Base-by-base conservation (phyloP, 2,888 invertebrate species). In the Melipona bicolor region DNA sequence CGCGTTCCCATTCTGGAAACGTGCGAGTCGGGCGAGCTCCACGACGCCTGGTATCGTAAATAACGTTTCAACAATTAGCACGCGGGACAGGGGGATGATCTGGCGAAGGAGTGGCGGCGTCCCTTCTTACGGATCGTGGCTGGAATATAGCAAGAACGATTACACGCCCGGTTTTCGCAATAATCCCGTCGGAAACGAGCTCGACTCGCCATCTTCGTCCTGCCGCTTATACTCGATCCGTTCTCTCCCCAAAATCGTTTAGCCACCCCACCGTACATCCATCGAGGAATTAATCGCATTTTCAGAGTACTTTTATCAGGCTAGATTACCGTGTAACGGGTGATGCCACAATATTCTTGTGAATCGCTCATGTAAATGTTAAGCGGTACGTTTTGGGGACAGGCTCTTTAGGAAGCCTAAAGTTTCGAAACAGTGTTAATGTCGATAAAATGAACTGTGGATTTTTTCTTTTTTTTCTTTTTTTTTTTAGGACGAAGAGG, bases 51-150 rank as follows among this genome's bases (percentile, higher is more conserved):
- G 68, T 81, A 78, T 83, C 88, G 86, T 91, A 91, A 91, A 91
- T 91, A 91, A 90, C 91, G 75, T 81, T 79, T 84, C 84, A 86
- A 89, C 91, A 91, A 91, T 91, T 91, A 91, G 91, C 90, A 87
- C 88, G 83, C 82, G 87, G 77, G 85, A 80, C 43, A 43, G 43
- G 11, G 43, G 43, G 43, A 43, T 11, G 43, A 43, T 43, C 43
- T 9, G 43, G 43, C 50, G 27, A 79, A 89, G 89, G 87, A 84
- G 87, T 80, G 87, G 79, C 85, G 64, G 65, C 77, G 77, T 83
- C 84, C 84, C 72, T 78, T n/a, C 67, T 32, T 73, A 6, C 69
- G 75, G 78, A 83, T 84, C 85, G 77, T 87, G 87, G 82, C 79
- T 75, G 85, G 88, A 89, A 91, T 91, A 89, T 90, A 84, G 89